Evolutionary conservation across 35 echinoderm and acorn worm genomes (phyloP).

Genomic region (Stichopus chloronotus): DNA sequence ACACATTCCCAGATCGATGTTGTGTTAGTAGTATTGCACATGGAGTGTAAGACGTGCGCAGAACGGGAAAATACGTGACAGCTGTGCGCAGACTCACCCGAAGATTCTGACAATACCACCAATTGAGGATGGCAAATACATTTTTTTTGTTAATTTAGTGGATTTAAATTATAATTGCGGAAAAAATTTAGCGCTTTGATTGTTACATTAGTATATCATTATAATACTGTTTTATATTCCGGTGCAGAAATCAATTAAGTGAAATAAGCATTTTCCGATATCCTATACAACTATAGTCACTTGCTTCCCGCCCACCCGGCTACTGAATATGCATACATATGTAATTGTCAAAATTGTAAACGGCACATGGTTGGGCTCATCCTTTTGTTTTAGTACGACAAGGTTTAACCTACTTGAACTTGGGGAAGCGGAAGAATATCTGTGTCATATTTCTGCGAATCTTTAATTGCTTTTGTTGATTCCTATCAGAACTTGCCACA

Average conservation of each 20-base stretch:
- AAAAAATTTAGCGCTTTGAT: no score
- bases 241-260: no score
- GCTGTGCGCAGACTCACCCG: conserved; percentile 37
- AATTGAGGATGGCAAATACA: neutral
- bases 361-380: neutral
- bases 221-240: no score
- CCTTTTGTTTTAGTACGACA: conserved; percentile 1
- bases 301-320: conserved; percentile 40
- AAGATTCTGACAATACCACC: neutral
- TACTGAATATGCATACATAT: conserved; percentile 34
- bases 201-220: no score
- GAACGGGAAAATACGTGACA: conserved; percentile 1
- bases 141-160: neutral
- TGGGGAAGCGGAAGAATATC: neutral
- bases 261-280: no score
- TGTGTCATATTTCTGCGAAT: neutral
- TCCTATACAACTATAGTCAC: neutral
- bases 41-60: conserved; percentile 13
- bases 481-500: neutral
- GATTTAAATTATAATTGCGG: neutral
- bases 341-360: neutral
- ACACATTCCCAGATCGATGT: conserved; percentile 13
- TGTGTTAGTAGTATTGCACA: conserved; percentile 27
- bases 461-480: no score
- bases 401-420: no score